These are phyloP conservation scores for Folsomia candida DNA, from an alignment of 2,888 invertebrate genomes.

Conservation along the genomic window DNA sequence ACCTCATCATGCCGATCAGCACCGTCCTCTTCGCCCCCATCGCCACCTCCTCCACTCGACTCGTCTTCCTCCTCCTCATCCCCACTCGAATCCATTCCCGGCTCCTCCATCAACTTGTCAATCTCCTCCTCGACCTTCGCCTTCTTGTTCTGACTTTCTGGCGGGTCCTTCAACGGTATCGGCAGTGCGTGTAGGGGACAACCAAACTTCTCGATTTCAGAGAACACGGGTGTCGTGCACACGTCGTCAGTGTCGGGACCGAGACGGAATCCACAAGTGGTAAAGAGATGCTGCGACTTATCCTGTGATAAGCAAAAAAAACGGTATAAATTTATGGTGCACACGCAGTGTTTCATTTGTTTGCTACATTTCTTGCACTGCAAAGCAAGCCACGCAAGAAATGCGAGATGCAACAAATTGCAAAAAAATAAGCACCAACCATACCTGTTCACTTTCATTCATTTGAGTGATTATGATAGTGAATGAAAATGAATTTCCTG, in stretches of 20 bases:
- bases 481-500: too few relatives aligned
- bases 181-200: not conserved
- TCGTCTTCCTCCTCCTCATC: not conserved
- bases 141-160: not conserved
- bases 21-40: not conserved
- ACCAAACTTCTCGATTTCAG: not conserved
- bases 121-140: not conserved
- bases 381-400: too few relatives aligned
- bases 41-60: too few relatives aligned
- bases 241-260: not conserved
- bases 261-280: not conserved
- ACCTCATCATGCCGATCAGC: not conserved
- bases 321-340: too few relatives aligned
- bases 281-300: not conserved
- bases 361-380: too few relatives aligned
- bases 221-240: not conserved
- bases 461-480: too few relatives aligned
- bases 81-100: not conserved
- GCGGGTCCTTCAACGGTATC: not conserved
- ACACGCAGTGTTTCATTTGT: too few relatives aligned
- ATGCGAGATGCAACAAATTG: too few relatives aligned
- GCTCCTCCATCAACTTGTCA: not conserved
- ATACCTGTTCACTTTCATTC: too few relatives aligned
- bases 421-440: too few relatives aligned
- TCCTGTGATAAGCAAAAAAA: not conserved